Base-by-base conservation (phyloP, 1,140 invertebrate species). In the Conopomorpha cramerella region DNA sequence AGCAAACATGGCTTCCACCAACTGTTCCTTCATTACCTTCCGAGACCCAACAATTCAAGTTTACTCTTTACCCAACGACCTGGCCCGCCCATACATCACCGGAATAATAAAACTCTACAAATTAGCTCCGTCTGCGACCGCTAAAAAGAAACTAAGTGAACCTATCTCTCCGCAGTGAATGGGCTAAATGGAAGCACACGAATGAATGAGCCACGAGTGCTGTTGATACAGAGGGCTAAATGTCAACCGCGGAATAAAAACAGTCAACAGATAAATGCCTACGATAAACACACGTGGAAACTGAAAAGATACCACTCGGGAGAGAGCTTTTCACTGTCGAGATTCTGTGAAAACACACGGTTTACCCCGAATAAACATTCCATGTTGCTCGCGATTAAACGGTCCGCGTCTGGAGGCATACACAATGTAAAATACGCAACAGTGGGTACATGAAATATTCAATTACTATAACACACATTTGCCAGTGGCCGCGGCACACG, bases 391-490 rank as follows among this genome's bases (percentile, higher is more conserved):
- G n/a, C n/a, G n/a, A n/a, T n/a, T n/a, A n/a, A n/a, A n/a, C n/a
- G n/a, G n/a, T n/a, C n/a, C n/a, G n/a, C n/a, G n/a, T n/a, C n/a
- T n/a, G n/a, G n/a, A n/a, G n/a, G n/a, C n/a, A n/a, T n/a, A n/a
- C n/a, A n/a, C n/a, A n/a, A n/a, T n/a, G n/a, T n/a, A n/a, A n/a
- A n/a, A n/a, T n/a, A n/a, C n/a, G n/a, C n/a, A n/a, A n/a, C n/a
- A n/a, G n/a, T n/a, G n/a, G n/a, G n/a, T n/a, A n/a, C 61, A 74
- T 72, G 71, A 74, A 74, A 74, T 74, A 74, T 74, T 74, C 70
- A 74, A 74, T 74, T 72, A 72, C 65, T 63, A 63, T 68, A 67
- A 74, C 53, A 72, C 70, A 70, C 70, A 76, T 68, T 72, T 68
- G 61, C 55, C 64, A 65, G 71, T 63, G 71, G 67, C 52, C 66